A percentile compares a stretch with the other conserved stretches of the same genome.
phyloP scores from a whole-genome alignment of 2,113 vertebrate genomes.

The Cryptotis parvus region DNA sequence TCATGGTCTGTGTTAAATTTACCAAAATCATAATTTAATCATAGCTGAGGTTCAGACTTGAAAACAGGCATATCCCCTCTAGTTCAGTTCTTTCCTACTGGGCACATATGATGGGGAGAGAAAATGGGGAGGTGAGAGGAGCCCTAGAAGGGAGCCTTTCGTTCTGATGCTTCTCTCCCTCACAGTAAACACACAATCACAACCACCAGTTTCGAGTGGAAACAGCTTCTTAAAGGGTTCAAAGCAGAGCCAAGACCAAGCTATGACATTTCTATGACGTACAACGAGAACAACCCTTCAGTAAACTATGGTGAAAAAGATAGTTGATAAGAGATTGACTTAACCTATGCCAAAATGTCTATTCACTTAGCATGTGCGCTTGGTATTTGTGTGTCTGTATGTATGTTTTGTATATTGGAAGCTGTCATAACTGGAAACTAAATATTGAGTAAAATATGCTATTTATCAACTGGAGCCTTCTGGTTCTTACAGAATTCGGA shows the following conservation, averaged over 20 bases:
- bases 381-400: background rate
- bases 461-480: background rate
- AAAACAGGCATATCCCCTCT: background rate
- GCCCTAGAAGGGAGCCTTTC: background rate
- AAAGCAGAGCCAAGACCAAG: background rate
- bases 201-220: background rate
- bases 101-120: accelerated
- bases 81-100: background rate
- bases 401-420: background rate
- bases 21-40: background rate
- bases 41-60: background rate
- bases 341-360: background rate
- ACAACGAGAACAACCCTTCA: background rate
- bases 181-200: background rate
- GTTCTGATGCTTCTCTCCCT: background rate
- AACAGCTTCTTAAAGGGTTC: background rate
- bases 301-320: background rate
- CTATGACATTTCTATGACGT: background rate
- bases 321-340: background rate
- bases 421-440: conserved; percentile 1
- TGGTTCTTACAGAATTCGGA: conserved; percentile 4
- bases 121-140: background rate
- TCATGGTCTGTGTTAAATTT: background rate
- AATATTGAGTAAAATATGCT: conserved; percentile 9
- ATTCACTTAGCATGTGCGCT: background rate